Evolutionary conservation across 37 sponge, comb jelly and placozoan species (phyloP), one percentile per base, ranked within the genome.

Genomic region (Mnemiopsis leidyi): DNA sequence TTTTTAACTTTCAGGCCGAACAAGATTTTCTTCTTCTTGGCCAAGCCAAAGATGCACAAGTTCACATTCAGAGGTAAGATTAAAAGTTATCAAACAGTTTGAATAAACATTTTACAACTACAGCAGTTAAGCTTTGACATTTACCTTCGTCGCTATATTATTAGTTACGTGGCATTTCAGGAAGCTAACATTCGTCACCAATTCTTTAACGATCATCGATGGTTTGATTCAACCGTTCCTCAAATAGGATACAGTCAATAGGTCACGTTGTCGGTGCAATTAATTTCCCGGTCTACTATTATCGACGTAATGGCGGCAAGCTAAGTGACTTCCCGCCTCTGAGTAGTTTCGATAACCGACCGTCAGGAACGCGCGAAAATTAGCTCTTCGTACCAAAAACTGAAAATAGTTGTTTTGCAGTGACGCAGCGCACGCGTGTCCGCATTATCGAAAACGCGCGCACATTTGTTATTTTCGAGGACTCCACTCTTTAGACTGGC

Each of bases 41-140:
- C 82, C 23, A 79, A 79, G 82, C 82, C 82, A 33, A 79, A 79
- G 82, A 79, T 79, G 82, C 82, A 79, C 82, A 28, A 79, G 36
- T 79, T 79, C 21, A 33, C 82, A 32, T 79, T 79, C 36, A 79
- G 82, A 79, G 82, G 82, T 79, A 33, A 35, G 82, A 33, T 2
- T 36, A 28, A 61, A 9, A 61, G 18, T 61, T 21, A 61, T 61
- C n/a, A n/a, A n/a, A n/a, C n/a, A n/a, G n/a, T n/a, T n/a, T n/a
- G n/a, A n/a, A n/a, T n/a, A n/a, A n/a, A n/a, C n/a, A n/a, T n/a
- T n/a, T n/a, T n/a, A n/a, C n/a, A n/a, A n/a, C n/a, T n/a, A n/a
- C n/a, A n/a, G n/a, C n/a, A n/a, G n/a, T n/a, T n/a, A n/a, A n/a
- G n/a, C n/a, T n/a, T n/a, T n/a, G n/a, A n/a, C n/a, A n/a, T n/a